Conservation (phyloP, 2,113 vertebrate species). For the Dendropsophus ebraccatus region DNA sequence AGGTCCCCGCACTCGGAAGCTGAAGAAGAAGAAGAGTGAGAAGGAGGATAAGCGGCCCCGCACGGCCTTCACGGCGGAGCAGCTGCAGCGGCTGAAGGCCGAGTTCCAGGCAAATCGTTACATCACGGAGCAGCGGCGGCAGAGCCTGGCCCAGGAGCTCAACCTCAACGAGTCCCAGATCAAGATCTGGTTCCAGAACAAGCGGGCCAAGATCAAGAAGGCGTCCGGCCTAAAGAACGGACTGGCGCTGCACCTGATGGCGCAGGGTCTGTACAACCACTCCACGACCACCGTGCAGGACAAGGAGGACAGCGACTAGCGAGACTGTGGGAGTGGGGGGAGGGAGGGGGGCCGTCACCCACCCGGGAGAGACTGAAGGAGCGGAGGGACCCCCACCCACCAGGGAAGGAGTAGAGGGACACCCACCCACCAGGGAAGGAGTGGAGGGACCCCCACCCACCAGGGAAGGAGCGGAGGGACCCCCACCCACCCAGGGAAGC, state of each 20-base stretch:
- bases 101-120: conserved; percentile 92
- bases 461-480: too few species aligned
- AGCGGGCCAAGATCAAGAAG: conserved; percentile 91
- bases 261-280: conserved; percentile 93
- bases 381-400: too few species aligned
- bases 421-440: too few species aligned
- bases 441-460: too few species aligned
- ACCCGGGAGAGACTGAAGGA: too few species aligned
- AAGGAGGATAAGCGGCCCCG: conserved; percentile 92
- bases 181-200: conserved; percentile 95
- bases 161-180: conserved; percentile 92
- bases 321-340: conserved; percentile 60
- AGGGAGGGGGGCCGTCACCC: too few species aligned
- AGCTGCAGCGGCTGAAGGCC: conserved; percentile 89
- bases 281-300: conserved; percentile 95
- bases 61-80: conserved; percentile 91
- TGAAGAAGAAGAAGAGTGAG: conserved; percentile 94
- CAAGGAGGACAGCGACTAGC: conserved; percentile 89
- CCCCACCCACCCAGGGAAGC: too few species aligned
- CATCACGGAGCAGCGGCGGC: conserved; percentile 89
- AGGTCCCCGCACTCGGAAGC: conserved; percentile 97
- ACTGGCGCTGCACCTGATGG: conserved; percentile 90
- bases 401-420: too few species aligned
- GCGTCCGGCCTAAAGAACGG: conserved; percentile 88
- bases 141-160: conserved; percentile 88